A percentile compares a stretch with the other conserved stretches of the same genome.
These are phyloP conservation scores for Sminthopsis crassicaudata DNA, from an alignment of 2,113 vertebrate genomes.

Conservation along the genomic window DNA sequence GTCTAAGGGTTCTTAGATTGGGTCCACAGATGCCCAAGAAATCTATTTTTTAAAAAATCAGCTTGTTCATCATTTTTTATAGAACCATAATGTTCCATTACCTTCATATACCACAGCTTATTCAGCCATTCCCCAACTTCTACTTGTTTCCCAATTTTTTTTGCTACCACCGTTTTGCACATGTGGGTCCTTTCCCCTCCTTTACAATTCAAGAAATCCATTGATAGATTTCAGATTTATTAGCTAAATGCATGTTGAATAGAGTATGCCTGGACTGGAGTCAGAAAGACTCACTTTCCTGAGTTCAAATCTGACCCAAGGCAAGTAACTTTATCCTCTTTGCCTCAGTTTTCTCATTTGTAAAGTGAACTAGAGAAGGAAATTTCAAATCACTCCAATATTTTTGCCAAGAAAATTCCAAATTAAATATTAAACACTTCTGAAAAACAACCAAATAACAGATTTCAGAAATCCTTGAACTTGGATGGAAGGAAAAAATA, in stretches of 20 bases:
- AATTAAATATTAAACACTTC: background rate
- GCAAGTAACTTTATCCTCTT: background rate
- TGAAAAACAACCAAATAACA: background rate
- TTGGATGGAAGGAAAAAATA: background rate
- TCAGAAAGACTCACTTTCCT: background rate
- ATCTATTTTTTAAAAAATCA: too few relatives aligned
- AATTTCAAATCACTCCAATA: background rate
- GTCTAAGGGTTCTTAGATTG: background rate
- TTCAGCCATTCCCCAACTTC: too few relatives aligned
- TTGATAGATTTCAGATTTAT: too few relatives aligned
- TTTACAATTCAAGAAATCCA: background rate
- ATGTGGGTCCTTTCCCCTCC: too few relatives aligned
- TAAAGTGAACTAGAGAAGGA: background rate
- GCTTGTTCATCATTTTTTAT: too few relatives aligned
- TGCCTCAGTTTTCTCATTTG: background rate
- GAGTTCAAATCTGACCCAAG: background rate
- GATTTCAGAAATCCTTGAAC: background rate
- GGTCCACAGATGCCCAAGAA: background rate
- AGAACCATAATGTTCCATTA: too few relatives aligned
- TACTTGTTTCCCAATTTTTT: too few relatives aligned
- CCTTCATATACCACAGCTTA: too few relatives aligned
- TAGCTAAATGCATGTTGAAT: too few relatives aligned
- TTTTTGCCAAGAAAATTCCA: background rate
- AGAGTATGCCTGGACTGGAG: background rate
- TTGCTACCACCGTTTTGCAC: too few relatives aligned